Conservation (phyloP, 2,113 vertebrate genomes). For the Lamprologus callipterus region DNA sequence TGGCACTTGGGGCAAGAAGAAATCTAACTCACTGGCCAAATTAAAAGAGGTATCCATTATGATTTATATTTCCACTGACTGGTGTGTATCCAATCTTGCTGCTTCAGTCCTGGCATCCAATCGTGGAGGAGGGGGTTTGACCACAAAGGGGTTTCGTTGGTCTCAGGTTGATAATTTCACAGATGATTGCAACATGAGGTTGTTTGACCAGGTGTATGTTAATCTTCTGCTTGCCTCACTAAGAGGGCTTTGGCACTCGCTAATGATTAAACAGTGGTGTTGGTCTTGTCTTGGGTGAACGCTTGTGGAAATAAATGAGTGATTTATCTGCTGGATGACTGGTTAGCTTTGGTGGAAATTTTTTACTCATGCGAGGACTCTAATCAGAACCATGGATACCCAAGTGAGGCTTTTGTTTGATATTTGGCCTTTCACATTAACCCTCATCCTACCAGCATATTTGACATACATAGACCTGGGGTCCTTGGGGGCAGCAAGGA, state of each 20-base stretch:
- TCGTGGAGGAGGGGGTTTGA: slow-evolving; percentile 33
- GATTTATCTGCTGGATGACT: slow-evolving; percentile 10
- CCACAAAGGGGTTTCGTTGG: slow-evolving; percentile 42
- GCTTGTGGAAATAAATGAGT: not conserved
- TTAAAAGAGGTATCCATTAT: slow-evolving; percentile 67
- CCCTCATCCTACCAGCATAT: not conserved
- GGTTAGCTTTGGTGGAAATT: slow-evolving; percentile 29
- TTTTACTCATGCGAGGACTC: not conserved
- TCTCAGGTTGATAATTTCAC: slow-evolving; percentile 42
- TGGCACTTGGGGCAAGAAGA: slow-evolving; percentile 79
- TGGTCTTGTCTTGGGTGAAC: slow-evolving; percentile 30
- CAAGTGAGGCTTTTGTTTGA: not conserved
- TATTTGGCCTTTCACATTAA: not conserved
- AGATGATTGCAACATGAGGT: slow-evolving; percentile 16
- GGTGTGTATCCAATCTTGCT: slow-evolving; percentile 38
- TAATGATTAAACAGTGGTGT: slow-evolving; percentile 41
- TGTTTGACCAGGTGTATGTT: slow-evolving; percentile 25
- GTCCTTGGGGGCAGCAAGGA: not conserved
- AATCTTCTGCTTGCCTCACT: slow-evolving; percentile 38
- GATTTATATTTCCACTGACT: slow-evolving; percentile 20
- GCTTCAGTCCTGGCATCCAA: slow-evolving; percentile 38
- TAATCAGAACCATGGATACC: slow-evolving; percentile 30
- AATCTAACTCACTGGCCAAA: slow-evolving; percentile 70
- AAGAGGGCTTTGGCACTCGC: slow-evolving; percentile 17
- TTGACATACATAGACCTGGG: not conserved